These are phyloP conservation scores for Synergus japonicus DNA, from an alignment of 2,888 invertebrate species.

Conservation along the genomic window DNA sequence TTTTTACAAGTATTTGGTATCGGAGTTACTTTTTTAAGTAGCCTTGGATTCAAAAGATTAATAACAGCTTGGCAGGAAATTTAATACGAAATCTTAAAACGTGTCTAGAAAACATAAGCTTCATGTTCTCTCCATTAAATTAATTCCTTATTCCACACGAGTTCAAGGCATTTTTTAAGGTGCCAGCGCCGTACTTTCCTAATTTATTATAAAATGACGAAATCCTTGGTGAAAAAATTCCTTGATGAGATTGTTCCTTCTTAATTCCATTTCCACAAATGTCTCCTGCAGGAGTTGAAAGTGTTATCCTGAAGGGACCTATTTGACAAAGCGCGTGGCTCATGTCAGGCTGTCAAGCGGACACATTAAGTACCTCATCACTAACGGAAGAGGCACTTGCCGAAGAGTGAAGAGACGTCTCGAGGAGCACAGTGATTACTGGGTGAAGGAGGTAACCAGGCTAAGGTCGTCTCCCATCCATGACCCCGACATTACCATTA, in stretches of 20 bases:
- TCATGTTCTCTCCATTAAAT: too few species aligned
- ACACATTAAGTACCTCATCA: conserved; percentile 40
- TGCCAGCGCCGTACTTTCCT: too few species aligned
- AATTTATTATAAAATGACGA: too few species aligned
- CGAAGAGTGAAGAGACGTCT: conserved; percentile 48
- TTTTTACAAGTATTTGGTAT: neutral
- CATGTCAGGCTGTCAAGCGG: conserved; percentile 50
- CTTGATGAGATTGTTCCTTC: too few species aligned
- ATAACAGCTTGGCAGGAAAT: too few species aligned
- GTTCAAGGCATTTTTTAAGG: too few species aligned
- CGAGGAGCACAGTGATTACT: conserved; percentile 48
- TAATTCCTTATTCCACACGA: too few species aligned
- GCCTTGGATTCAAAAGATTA: neutral
- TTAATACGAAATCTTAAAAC: too few species aligned
- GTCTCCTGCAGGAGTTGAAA: too few species aligned
- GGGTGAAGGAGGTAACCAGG: conserved; percentile 62
- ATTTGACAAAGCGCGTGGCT: conserved; percentile 40
- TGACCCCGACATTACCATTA: conserved; percentile 60
- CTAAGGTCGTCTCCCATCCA: conserved; percentile 61
- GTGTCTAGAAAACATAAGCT: too few species aligned
- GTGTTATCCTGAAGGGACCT: neutral
- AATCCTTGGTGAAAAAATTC: too few species aligned
- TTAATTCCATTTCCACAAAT: too few species aligned
- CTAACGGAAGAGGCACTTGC: conserved; percentile 62
- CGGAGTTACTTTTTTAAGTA: neutral